Evolutionary conservation across 1,140 invertebrate species (phyloP).

Genomic region (Drosophila rufa): DNA sequence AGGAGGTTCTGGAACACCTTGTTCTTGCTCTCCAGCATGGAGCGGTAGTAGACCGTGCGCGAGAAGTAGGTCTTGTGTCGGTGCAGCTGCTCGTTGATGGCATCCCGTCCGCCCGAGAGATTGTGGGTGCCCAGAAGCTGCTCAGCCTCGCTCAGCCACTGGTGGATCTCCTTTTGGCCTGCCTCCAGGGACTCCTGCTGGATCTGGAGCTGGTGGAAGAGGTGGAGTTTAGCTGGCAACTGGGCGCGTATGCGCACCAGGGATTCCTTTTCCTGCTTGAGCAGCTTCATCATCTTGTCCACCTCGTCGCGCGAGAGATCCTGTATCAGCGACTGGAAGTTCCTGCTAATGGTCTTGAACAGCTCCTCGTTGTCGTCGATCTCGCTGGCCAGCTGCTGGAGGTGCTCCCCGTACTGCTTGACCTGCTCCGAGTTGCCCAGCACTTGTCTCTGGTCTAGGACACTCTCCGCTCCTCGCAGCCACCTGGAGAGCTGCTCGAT

Average conservation of each 20-base stretch:
- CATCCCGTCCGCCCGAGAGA: conserved; percentile 90
- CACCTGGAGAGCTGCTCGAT: conserved; percentile 92
- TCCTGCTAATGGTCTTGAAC: conserved; percentile 95
- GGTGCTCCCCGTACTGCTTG: conserved; percentile 91
- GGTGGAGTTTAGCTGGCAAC: conserved; percentile 92
- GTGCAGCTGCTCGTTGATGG: conserved; percentile 91
- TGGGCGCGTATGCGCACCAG: conserved; percentile 92
- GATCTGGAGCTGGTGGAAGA: conserved; percentile 93
- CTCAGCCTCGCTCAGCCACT: conserved; percentile 95
- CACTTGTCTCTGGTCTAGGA: conserved; percentile 88
- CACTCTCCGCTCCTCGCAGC: conserved; percentile 91
- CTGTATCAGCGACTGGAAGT: conserved; percentile 95
- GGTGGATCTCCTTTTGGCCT: conserved; percentile 93
- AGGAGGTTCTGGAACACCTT: conserved; percentile 96
- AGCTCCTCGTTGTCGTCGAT: conserved; percentile 94
- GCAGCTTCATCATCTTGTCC: conserved; percentile 93
- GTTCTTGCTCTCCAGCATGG: conserved; percentile 97
- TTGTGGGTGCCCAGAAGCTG: conserved; percentile 87
- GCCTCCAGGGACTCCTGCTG: conserved; percentile 96
- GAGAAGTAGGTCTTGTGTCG: conserved; percentile 95
- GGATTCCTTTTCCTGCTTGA: conserved; percentile 96
- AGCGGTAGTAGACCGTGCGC: conserved; percentile 94
- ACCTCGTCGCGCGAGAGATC: conserved; percentile 96
- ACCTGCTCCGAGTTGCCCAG: conserved; percentile 91
- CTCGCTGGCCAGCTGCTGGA: conserved; percentile 92